Conservation (phyloP, 2,797 vertebrate genomes). For the Eremophila alpestris region DNA sequence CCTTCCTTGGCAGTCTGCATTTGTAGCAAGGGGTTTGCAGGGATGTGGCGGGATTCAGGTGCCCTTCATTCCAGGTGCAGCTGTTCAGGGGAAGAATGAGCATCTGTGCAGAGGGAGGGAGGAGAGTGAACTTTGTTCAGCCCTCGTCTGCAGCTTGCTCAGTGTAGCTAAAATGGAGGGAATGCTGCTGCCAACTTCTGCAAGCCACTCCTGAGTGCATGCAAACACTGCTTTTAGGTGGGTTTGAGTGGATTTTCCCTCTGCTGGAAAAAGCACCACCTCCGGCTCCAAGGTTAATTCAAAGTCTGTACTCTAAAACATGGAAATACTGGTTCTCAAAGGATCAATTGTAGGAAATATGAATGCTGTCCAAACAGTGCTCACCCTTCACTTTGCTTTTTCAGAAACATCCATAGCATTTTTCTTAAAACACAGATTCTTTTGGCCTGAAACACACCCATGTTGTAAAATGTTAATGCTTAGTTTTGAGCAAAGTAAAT, state of each 20-base stretch:
- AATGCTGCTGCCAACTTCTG: neutral
- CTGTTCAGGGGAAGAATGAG: neutral
- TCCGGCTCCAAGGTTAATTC: neutral
- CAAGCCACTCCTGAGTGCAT: accelerated
- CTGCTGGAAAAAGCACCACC: neutral
- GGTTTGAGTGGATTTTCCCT: neutral
- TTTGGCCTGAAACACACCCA: neutral
- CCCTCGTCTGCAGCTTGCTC: neutral
- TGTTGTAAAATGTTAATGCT: neutral
- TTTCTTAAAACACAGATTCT: neutral
- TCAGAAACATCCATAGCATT: neutral
- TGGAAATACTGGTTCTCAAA: neutral
- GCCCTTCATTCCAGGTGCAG: neutral
- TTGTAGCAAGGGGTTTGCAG: neutral
- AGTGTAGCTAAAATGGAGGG: neutral
- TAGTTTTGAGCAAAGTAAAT: neutral
- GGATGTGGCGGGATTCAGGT: neutral
- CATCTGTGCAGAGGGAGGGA: neutral
- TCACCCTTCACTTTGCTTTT: neutral
- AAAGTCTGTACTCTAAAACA: neutral
- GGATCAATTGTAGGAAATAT: neutral
- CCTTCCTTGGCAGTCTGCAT: accelerated
- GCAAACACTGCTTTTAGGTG: neutral
- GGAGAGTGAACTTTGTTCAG: neutral
- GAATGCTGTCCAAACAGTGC: neutral